Percentiles rank a stretch among this genome's conserved stretches.
Conservation (phyloP, 2,113 vertebrate genomes). For the Equus przewalskii region DNA sequence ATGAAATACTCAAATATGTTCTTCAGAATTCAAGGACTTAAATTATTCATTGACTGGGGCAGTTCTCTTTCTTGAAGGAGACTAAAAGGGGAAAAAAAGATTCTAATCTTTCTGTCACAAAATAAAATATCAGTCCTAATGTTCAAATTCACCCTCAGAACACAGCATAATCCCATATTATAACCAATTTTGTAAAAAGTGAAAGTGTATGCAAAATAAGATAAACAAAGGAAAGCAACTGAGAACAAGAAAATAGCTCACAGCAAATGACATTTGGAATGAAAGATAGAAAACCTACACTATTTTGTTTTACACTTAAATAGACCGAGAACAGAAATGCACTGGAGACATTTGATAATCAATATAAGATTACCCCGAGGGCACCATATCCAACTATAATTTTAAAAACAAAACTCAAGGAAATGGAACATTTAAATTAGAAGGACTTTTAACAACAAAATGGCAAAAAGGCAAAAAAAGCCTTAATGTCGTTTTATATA, state of each 20-base stretch:
- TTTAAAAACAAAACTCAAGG: conserved; percentile 81
- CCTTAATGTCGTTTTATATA: conserved; percentile 70
- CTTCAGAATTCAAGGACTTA: conserved; percentile 75
- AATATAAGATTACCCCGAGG: conserved; percentile 81
- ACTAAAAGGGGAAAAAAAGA: conserved; percentile 42
- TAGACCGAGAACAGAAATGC: conserved; percentile 79
- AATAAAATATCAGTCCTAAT: conserved; percentile 68
- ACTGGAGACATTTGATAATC: conserved; percentile 83
- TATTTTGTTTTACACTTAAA: conserved; percentile 80
- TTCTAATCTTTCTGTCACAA: conserved; percentile 49
- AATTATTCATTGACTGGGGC: conserved; percentile 76
- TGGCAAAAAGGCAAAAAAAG: conserved; percentile 24
- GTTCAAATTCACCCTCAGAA: conserved; percentile 60
- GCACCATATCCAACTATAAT: conserved; percentile 76
- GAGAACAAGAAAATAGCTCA: conserved; percentile 79
- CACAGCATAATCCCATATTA: conserved; percentile 42
- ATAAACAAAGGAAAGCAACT: conserved; percentile 60
- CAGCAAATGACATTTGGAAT: conserved; percentile 85
- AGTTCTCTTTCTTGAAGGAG: conserved; percentile 45
- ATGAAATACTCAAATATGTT: conserved; percentile 75
- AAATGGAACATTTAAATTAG: conserved; percentile 83
- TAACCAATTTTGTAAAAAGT: conserved; percentile 56
- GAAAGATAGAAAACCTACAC: conserved; percentile 79
- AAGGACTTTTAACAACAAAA: conserved; percentile 71
- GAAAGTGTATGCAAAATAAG: conserved; percentile 71